Evolutionary conservation across 2,113 vertebrate species (phyloP).

Genomic region (Hylia prasina): DNA sequence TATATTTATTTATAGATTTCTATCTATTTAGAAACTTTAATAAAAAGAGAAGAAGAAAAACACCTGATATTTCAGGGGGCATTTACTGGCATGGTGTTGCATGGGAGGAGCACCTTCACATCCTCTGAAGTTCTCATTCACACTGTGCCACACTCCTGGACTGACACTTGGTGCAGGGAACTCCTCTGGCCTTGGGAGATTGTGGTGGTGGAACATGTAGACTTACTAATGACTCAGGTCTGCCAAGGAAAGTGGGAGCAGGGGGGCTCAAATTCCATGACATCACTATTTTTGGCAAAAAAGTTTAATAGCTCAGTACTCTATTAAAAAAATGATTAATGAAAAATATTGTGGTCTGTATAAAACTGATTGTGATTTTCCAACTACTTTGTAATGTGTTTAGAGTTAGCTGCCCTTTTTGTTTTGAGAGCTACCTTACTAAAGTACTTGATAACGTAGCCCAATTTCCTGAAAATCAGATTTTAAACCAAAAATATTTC

Average conservation of each 20-base stretch:
- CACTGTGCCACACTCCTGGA: accelerated
- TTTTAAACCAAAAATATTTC: neutral
- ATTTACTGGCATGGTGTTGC: neutral
- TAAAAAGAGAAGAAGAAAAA: neutral
- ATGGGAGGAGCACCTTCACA: neutral
- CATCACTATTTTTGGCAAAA: neutral
- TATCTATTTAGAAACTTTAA: neutral
- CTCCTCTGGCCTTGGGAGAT: neutral
- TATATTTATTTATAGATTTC: neutral
- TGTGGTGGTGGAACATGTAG: accelerated
- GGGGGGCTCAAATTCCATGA: neutral
- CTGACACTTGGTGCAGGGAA: neutral
- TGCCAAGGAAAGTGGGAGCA: neutral
- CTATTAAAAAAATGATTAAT: neutral
- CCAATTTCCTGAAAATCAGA: neutral
- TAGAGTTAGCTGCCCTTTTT: neutral
- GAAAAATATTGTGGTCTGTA: neutral
- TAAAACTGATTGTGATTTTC: neutral
- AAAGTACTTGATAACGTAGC: neutral
- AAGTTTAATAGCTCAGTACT: neutral
- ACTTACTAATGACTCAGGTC: neutral
- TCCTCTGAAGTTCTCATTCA: neutral
- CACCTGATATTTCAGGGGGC: neutral
- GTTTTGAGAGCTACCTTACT: neutral
- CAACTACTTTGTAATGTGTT: neutral